Evolutionary conservation across 2,113 vertebrate genomes (phyloP).

Genomic region (Thalassarche chlororhynchos): DNA sequence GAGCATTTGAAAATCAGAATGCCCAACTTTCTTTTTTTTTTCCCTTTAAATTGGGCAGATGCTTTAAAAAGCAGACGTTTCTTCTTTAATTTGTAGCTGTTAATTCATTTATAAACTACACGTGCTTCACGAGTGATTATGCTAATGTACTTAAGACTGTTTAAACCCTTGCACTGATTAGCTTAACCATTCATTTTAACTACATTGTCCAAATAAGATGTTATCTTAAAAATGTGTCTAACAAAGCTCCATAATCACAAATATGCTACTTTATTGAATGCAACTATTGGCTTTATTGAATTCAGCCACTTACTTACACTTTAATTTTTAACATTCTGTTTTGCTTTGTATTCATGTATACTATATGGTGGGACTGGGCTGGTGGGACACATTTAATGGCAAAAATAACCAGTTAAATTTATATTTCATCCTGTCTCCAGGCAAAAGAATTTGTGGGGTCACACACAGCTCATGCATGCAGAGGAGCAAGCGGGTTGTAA

Average conservation of each 20-base stretch:
- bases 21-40: not conserved
- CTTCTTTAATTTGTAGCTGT: constrained; percentile 32
- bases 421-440: not conserved
- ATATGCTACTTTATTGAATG: constrained; percentile 24
- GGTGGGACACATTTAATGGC: not conserved
- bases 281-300: constrained; percentile 29
- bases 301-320: not conserved
- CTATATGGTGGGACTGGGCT: not conserved
- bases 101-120: constrained; percentile 55
- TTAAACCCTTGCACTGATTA: constrained; percentile 40
- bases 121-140: constrained; percentile 36
- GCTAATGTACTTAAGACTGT: constrained; percentile 42
- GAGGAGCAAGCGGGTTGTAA: not conserved
- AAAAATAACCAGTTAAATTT: not conserved
- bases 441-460: not conserved
- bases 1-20: not conserved
- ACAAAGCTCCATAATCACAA: constrained; percentile 57
- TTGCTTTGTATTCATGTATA: not conserved
- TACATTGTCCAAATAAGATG: constrained; percentile 54
- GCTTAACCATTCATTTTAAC: constrained; percentile 51
- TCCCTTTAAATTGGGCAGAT: not conserved
- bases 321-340: not conserved
- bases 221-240: constrained; percentile 60
- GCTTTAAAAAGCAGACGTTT: constrained; percentile 41
- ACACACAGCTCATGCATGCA: not conserved